phyloP scores from a whole-genome alignment of 1,140 invertebrate genomes.

The Bursaphelenchus mucronatus region DNA sequence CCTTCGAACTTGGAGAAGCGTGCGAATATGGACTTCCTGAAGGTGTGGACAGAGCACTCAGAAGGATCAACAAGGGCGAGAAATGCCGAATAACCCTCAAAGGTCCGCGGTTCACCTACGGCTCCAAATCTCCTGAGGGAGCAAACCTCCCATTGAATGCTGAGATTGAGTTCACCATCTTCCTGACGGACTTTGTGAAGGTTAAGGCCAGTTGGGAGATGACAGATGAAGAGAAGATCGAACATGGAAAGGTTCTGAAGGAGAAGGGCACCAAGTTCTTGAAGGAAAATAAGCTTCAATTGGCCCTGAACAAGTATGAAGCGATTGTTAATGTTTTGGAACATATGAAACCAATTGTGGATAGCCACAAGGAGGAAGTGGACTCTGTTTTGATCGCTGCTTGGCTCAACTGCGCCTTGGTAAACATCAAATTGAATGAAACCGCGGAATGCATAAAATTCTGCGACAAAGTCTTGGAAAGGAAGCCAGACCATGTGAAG shows the following conservation, averaged over 20 bases:
- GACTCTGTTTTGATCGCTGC: slow-evolving; percentile 22
- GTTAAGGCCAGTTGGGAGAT: slow-evolving; percentile 77
- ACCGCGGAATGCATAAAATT: slow-evolving; percentile 70
- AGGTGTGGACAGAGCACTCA: slow-evolving; percentile 78
- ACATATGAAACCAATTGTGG: slow-evolving; percentile 60
- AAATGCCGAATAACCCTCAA: slow-evolving; percentile 73
- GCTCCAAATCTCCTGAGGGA: slow-evolving; percentile 69
- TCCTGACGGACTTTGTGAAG: slow-evolving; percentile 74
- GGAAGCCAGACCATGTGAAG: slow-evolving; percentile 79
- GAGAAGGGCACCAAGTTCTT: slow-evolving; percentile 83
- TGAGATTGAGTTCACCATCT: slow-evolving; percentile 69
- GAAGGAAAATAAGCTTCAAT: slow-evolving; percentile 71
- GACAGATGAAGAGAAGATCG: slow-evolving; percentile 73
- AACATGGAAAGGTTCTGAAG: slow-evolving; percentile 76
- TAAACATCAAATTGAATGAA: slow-evolving; percentile 77
- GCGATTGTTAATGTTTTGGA: slow-evolving; percentile 69
- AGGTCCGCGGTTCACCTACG: slow-evolving; percentile 75
- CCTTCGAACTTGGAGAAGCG: slow-evolving; percentile 82
- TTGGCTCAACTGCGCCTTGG: slow-evolving; percentile 66
- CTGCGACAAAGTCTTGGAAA: slow-evolving; percentile 70
- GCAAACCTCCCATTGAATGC: slow-evolving; percentile 76
- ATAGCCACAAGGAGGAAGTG: slow-evolving; percentile 15
- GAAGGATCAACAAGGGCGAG: slow-evolving; percentile 78
- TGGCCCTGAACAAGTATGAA: slow-evolving; percentile 84
- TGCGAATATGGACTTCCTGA: slow-evolving; percentile 71